These are phyloP conservation scores for Adoxophyes honmai DNA, from an alignment of 1,140 invertebrate genomes.

Conservation along the genomic window DNA sequence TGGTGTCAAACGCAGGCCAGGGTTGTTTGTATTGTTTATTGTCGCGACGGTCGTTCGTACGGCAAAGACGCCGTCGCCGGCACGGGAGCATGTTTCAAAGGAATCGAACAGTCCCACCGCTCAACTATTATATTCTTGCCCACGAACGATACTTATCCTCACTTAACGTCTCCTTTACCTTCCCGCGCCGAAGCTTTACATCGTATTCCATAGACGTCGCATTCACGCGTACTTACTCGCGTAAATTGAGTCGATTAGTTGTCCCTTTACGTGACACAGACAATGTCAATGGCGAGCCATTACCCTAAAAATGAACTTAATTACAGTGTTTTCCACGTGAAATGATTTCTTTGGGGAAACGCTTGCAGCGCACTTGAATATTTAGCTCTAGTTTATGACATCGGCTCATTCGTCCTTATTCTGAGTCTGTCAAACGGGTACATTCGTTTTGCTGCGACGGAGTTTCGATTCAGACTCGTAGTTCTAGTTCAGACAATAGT, in stretches of 20 bases:
- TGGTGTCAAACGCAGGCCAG: constrained; percentile 73
- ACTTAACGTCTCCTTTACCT: constrained; percentile 31
- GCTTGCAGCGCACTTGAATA: too few species aligned
- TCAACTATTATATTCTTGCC: constrained; percentile 47
- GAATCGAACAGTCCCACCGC: constrained; percentile 38
- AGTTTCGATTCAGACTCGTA: too few species aligned
- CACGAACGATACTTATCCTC: constrained; percentile 40
- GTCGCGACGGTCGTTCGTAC: constrained; percentile 58
- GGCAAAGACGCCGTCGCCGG: constrained; percentile 50
- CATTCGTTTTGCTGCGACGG: too few species aligned
- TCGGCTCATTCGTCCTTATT: too few species aligned
- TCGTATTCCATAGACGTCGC: constrained; percentile 4
- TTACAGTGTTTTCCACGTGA: background rate
- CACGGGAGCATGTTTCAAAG: constrained; percentile 55
- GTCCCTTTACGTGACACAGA: background rate
- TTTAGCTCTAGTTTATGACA: too few species aligned
- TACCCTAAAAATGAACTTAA: background rate
- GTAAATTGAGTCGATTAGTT: constrained; percentile 11
- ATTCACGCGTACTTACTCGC: constrained; percentile 2
- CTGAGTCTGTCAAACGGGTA: too few species aligned
- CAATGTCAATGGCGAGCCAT: background rate
- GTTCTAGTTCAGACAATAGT: constrained; percentile 20
- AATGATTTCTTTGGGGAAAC: background rate
- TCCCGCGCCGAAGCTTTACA: background rate
- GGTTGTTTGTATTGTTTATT: constrained; percentile 77